These are phyloP conservation scores for Electrophaes corylata DNA, from an alignment of 2,888 invertebrate genomes.

Conservation along the genomic window DNA sequence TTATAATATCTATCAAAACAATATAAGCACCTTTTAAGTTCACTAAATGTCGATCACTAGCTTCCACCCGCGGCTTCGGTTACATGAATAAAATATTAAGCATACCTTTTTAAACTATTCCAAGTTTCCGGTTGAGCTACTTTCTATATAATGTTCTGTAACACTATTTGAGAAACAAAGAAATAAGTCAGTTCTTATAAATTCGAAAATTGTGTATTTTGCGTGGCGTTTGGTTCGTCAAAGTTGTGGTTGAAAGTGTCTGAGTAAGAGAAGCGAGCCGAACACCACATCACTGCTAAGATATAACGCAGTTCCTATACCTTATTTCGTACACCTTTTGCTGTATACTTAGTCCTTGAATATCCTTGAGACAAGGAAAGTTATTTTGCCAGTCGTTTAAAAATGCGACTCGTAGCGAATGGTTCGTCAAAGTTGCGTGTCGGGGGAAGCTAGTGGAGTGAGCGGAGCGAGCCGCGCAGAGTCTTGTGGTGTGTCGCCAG, in stretches of 20 bases:
- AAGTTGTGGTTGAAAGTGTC: not conserved
- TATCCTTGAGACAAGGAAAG: not conserved
- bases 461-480: constrained; percentile 34
- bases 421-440: constrained; percentile 71
- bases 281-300: not conserved
- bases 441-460: constrained; percentile 41
- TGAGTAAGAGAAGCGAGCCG: not conserved
- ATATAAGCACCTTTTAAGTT: not conserved
- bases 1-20: not conserved
- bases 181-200: too few species aligned
- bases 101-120: not conserved
- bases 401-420: constrained; percentile 60
- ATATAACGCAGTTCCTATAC: not conserved
- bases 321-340: not conserved
- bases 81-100: not conserved
- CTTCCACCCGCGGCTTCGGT: not conserved
- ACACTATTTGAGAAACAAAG: too few species aligned
- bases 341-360: not conserved
- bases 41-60: not conserved
- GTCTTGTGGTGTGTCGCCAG: constrained; percentile 59
- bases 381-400: not conserved
- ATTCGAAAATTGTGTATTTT: not conserved
- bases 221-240: not conserved
- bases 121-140: too few species aligned
- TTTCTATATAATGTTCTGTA: too few species aligned